A percentile compares a stretch with the other conserved stretches of the same genome.
phyloP scores from a whole-genome alignment of 1,140 invertebrate genomes.

The Samia ricini region DNA sequence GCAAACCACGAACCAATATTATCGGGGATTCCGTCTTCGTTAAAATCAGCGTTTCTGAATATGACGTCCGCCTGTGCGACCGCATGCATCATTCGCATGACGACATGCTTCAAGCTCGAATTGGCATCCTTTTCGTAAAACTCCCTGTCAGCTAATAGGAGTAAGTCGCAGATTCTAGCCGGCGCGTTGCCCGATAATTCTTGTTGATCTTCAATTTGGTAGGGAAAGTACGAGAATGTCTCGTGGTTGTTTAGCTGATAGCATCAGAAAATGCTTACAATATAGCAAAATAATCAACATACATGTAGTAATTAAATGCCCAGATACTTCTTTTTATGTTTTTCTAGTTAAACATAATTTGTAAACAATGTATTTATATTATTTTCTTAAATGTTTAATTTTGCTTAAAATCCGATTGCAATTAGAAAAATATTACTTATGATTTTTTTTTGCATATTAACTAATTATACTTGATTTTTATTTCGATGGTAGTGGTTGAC shows the following conservation, averaged over 20 bases:
- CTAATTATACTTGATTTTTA: too few relatives aligned
- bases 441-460: too few relatives aligned
- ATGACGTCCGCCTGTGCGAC: conserved; percentile 65
- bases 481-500: too few relatives aligned
- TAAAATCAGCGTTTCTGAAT: conserved; percentile 64
- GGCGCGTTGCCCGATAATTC: conserved; percentile 38
- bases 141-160: conserved; percentile 59
- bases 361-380: too few relatives aligned
- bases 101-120: conserved; percentile 55
- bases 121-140: conserved; percentile 64
- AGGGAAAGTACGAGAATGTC: conserved; percentile 37
- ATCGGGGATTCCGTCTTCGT: conserved; percentile 65
- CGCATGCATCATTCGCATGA: conserved; percentile 61
- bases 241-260: conserved; percentile 7
- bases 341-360: too few relatives aligned
- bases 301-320: too few relatives aligned
- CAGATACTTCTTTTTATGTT: too few relatives aligned
- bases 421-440: too few relatives aligned
- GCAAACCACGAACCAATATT: conserved; percentile 49
- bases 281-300: too few relatives aligned
- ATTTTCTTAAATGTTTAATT: too few relatives aligned
- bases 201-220: conserved; percentile 37
- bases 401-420: too few relatives aligned
- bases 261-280: too few relatives aligned
- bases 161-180: conserved; percentile 57